phyloP scores from a whole-genome alignment of 2,113 vertebrate genomes.

The Steatornis caripensis region DNA sequence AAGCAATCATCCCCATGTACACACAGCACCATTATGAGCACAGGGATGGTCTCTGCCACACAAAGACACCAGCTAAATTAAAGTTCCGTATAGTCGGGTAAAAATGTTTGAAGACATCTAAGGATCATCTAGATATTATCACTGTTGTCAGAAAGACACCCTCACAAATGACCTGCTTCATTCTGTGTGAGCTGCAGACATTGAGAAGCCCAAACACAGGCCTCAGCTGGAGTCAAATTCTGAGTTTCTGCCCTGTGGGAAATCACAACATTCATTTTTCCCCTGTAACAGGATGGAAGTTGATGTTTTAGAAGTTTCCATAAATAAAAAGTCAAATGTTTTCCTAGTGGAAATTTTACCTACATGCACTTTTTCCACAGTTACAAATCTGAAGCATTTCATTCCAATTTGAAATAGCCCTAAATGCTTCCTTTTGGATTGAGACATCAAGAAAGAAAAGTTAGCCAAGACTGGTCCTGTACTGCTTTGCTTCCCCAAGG shows the following conservation, averaged over 20 bases:
- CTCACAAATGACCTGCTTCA: not conserved
- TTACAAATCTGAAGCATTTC: not conserved
- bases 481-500: not conserved
- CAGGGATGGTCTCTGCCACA: not conserved
- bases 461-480: not conserved
- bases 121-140: not conserved
- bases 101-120: not conserved
- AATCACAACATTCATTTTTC: not conserved
- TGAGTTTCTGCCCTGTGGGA: not conserved
- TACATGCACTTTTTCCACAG: not conserved
- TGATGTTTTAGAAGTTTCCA: not conserved
- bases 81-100: not conserved
- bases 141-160: not conserved
- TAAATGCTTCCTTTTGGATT: not conserved
- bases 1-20: not conserved
- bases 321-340: not conserved
- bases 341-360: not conserved
- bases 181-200: not conserved
- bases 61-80: fast-evolving
- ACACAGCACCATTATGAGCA: fast-evolving
- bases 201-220: not conserved
- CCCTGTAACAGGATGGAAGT: not conserved
- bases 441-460: not conserved
- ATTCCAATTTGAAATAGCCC: not conserved
- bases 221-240: not conserved